A percentile compares a stretch with the other conserved stretches of the same genome.
phyloP scores from a whole-genome alignment of 2,888 invertebrate genomes.

The Tenthredo mesomela region DNA sequence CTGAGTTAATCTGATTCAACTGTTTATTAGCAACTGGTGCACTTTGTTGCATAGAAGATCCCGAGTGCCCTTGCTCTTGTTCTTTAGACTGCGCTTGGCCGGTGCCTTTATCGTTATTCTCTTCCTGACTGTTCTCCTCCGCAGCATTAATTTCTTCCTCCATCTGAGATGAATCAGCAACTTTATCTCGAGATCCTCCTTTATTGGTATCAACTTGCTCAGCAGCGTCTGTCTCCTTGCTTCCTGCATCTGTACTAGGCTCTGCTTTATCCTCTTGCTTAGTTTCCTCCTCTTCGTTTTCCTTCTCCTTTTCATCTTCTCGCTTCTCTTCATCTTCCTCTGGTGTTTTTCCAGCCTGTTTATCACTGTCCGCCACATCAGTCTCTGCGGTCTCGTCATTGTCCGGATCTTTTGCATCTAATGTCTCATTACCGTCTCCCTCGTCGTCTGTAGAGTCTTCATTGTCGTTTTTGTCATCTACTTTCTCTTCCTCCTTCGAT shows the following conservation, averaged over 20 bases:
- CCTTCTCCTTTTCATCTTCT: conserved; percentile 77
- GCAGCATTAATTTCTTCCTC: conserved; percentile 76
- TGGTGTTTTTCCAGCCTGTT: conserved; percentile 67
- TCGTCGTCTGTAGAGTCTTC: conserved; percentile 76
- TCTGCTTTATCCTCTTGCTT: conserved; percentile 67
- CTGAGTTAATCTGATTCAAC: conserved; percentile 77
- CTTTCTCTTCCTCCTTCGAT: conserved; percentile 72
- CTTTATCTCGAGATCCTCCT: conserved; percentile 76
- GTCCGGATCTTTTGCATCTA: conserved; percentile 66
- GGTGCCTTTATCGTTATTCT: conserved; percentile 83
- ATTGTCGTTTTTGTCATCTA: conserved; percentile 76
- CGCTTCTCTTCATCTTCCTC: conserved; percentile 68
- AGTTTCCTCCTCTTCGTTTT: conserved; percentile 67
- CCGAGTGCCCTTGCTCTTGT: conserved; percentile 85
- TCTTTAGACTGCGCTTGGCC: conserved; percentile 89
- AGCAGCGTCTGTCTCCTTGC: conserved; percentile 76
- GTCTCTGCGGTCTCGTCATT: conserved; percentile 74
- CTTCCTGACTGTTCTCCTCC: conserved; percentile 79
- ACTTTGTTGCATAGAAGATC: conserved; percentile 73
- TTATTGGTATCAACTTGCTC: conserved; percentile 78
- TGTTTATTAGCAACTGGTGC: conserved; percentile 76
- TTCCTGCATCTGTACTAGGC: conserved; percentile 73
- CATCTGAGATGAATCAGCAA: conserved; percentile 78
- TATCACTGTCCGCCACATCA: conserved; percentile 74
- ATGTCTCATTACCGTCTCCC: conserved; percentile 75